Evolutionary conservation across 2,113 vertebrate genomes (phyloP).

Genomic region (Ardeotis arabs): DNA sequence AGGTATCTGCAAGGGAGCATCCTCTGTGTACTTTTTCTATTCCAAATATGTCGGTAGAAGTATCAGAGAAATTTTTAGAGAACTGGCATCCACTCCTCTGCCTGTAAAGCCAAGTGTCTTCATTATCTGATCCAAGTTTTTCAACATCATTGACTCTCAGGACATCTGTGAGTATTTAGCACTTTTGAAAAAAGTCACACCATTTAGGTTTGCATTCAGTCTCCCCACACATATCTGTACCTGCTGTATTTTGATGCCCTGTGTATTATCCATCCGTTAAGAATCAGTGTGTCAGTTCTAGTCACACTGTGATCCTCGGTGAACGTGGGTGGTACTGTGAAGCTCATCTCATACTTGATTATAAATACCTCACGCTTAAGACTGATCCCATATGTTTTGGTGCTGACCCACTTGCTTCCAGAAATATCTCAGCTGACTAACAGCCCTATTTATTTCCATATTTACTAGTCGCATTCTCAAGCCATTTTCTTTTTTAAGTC

Average conservation of each 20-base stretch:
- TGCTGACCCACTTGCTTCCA: conserved; percentile 27
- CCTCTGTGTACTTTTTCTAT: neutral
- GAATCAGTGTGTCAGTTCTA: neutral
- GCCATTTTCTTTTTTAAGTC: neutral
- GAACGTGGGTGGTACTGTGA: neutral
- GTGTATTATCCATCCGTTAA: neutral
- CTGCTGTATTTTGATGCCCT: neutral
- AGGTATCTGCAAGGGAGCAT: neutral
- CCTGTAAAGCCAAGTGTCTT: neutral
- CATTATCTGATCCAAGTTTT: neutral
- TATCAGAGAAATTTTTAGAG: neutral
- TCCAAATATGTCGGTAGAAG: neutral
- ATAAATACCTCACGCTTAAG: conserved; percentile 23
- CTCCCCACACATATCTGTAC: neutral
- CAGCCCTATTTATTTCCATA: neutral
- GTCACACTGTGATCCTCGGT: neutral
- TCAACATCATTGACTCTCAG: neutral
- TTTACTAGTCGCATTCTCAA: neutral
- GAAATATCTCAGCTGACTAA: conserved; percentile 22
- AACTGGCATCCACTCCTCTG: neutral
- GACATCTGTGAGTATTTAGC: neutral
- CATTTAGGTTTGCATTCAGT: neutral
- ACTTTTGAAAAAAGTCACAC: neutral
- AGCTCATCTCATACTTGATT: neutral
- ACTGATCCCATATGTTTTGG: conserved; percentile 20